These are phyloP conservation scores for Rhinopomastus cyanomelas DNA, from an alignment of 2,113 vertebrate species.

Conservation along the genomic window DNA sequence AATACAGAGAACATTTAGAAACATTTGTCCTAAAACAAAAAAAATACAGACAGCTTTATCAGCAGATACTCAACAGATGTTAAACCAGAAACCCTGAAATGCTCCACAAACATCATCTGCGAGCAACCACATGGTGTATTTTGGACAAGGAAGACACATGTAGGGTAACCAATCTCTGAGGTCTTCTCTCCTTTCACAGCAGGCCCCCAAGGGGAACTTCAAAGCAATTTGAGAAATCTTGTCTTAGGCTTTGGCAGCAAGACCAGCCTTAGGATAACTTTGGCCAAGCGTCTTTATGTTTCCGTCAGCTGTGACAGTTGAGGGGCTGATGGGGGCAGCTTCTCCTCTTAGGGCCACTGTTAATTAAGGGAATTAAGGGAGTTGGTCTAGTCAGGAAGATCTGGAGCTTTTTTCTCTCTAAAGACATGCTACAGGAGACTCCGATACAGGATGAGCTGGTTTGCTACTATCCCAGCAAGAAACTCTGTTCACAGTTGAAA, in stretches of 20 bases:
- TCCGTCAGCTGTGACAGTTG: background rate
- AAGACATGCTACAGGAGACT: background rate
- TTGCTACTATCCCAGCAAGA: background rate
- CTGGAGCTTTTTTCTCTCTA: background rate
- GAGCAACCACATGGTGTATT: background rate
- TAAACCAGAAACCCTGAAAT: background rate
- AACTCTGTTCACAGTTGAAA: background rate
- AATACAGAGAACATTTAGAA: background rate
- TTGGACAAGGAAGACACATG: background rate
- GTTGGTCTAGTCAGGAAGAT: background rate
- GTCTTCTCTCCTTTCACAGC: background rate
- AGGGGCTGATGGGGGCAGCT: background rate
- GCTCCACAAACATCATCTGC: background rate
- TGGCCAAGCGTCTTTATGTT: background rate
- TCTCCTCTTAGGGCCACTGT: background rate
- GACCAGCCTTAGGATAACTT: background rate
- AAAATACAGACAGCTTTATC: background rate
- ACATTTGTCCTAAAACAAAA: background rate
- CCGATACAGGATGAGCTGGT: background rate
- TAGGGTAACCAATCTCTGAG: background rate
- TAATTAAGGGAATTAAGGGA: background rate
- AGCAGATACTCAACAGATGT: background rate
- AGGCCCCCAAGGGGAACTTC: background rate
- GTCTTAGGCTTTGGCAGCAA: background rate
- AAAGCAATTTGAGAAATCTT: background rate